Evolutionary conservation across 2,113 vertebrate genomes (phyloP), one percentile per base, ranked within the genome.

Genomic region (Mormyrus lacerda): DNA sequence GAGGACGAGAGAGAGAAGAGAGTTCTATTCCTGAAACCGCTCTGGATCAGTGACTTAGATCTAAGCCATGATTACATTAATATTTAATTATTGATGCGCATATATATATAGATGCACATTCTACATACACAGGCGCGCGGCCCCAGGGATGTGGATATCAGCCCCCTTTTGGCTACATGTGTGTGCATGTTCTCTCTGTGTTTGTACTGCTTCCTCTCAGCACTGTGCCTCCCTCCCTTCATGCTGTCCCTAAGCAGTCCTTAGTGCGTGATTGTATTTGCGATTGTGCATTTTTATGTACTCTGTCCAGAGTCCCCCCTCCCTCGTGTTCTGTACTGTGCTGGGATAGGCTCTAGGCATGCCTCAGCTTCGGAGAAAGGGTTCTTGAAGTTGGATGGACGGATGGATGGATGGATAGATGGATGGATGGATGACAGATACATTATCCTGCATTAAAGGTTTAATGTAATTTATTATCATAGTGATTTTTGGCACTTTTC

Each of bases 1-100:
- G 89, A 89, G 90, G 73, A 89, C 55, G 89, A 24, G 9, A 35
- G 86, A 82, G 4, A 88, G 69, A 47, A 55, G 42, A 55, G 42
- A 39, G 2, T n/a, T 35, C 65, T 50, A n/a, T 88, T 51, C 45
- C 9, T 51, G 15, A 39, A 2, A 39, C 10, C 48, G 55, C 42
- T 11, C 21, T 35, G 42, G 11, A 10, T 69, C 21, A 88, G 58
- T 88, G 19, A 3, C 39, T 88, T 65, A 27, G 51, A 53, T 53
- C 24, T 87, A 53, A 35, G 27, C 53, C 58, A 35, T 55, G 50
- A 42, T 58, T n/a, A 35, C 24, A 24, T 86, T 51, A 24, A 53
- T n/a, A 84, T 79, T 19, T 79, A 79, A 15, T 17, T 19, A 42
- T 15, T 79, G 73, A 17, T 39, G 73, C n/a, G n/a, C n/a, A n/a